Evolutionary conservation across 2,113 vertebrate genomes (phyloP).

Genomic region (Campylorhamphus procurvoides): DNA sequence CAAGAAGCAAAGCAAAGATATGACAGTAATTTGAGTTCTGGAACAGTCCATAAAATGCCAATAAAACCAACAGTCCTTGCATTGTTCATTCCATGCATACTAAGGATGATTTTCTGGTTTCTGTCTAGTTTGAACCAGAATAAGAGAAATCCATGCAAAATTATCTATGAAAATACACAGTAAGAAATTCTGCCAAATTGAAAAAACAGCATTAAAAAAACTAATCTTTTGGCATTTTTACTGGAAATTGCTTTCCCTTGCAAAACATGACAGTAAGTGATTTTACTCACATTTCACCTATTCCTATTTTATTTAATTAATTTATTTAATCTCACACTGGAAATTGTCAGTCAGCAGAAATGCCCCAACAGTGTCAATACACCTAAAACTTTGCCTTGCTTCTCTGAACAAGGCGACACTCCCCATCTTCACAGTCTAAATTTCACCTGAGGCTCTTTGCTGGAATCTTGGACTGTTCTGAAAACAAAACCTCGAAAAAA

Average conservation of each 20-base stretch:
- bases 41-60: not conserved
- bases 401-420: not conserved
- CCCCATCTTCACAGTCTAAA: not conserved
- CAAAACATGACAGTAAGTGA: not conserved
- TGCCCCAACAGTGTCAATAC: not conserved
- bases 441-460: not conserved
- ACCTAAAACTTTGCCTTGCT: not conserved
- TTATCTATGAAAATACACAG: not conserved
- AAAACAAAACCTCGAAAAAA: not conserved
- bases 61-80: not conserved
- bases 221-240: not conserved
- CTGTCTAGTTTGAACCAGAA: not conserved
- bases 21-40: not conserved
- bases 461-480: not conserved
- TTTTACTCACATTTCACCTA: not conserved
- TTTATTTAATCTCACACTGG: not conserved
- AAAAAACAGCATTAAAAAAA: not conserved
- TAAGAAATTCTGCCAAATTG: slow-evolving; percentile 39
- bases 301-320: not conserved
- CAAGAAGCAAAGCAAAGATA: not conserved
- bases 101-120: not conserved
- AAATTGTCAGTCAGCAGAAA: not conserved
- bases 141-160: not conserved
- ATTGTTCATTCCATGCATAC: not conserved
- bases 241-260: not conserved